Conservation (phyloP, 2,888 invertebrate genomes). For the Psylliodes chrysocephalus region DNA sequence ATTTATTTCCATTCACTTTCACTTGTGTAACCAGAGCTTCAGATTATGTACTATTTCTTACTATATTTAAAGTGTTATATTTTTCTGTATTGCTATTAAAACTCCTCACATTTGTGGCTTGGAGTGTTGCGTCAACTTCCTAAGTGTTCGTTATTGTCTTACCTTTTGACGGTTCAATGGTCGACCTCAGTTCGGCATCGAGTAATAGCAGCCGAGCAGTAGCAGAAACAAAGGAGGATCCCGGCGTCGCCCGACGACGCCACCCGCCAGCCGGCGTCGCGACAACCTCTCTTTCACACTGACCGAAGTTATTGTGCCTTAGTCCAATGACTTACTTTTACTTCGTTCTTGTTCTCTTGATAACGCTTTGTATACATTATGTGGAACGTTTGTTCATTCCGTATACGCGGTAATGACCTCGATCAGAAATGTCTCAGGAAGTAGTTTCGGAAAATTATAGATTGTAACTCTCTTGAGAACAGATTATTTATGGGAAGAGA, state of each 20-base stretch:
- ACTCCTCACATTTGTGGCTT: too few species aligned
- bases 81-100: too few species aligned
- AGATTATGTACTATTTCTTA: too few species aligned
- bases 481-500: too few species aligned
- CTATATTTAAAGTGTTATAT: too few species aligned
- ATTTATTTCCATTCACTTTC: too few species aligned
- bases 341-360: conserved; percentile 23
- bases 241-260: conserved; percentile 28
- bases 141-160: conserved; percentile 15
- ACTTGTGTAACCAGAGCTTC: too few species aligned
- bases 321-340: conserved; percentile 37
- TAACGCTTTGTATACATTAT: conserved; percentile 7
- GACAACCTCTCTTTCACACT: conserved; percentile 30
- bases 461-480: too few species aligned
- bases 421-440: not conserved
- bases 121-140: too few species aligned
- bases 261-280: conserved; percentile 28
- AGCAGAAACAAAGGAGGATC: conserved; percentile 31
- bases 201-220: conserved; percentile 24
- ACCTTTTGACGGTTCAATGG: conserved; percentile 27
- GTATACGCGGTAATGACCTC: not conserved
- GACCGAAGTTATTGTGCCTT: conserved; percentile 36
- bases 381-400: not conserved
- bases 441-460: not conserved
- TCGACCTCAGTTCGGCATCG: conserved; percentile 23